Base-by-base conservation (phyloP, 2,888 invertebrate species). In the Endomychus coccineus region DNA sequence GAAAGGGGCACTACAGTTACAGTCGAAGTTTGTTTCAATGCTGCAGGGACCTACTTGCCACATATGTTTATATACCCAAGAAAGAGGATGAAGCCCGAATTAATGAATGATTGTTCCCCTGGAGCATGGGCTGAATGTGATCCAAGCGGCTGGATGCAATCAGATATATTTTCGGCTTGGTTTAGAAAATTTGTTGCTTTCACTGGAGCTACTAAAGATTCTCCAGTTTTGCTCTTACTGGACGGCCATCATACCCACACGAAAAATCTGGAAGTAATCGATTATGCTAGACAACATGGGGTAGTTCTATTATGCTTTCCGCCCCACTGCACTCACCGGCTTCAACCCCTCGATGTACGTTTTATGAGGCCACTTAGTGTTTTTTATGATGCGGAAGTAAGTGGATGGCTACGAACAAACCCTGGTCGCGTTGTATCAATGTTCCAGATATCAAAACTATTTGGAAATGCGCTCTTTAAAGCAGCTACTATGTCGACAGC, bases 101-200 rank as follows among this genome's bases (percentile, higher is more conserved):
- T 59, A 13, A 36, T 54, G 39, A 17, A 45, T 23, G 46, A 49
- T 35, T 36, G 49, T 33, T 45, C 51, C 16, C 44, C 55, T 34
- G 56, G 51, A 13, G 39, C 49, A 29, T 51, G 46, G 49, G 54
- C 43, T 7, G 47, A 21, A 54, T 49, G 47, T 42, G 46, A 49
- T 31, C 49, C 46, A n/a, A n/a, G n/a, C 29, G 56, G 57, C 9
- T 58, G 55, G 56, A 57, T 61, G 29, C 54, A 51, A 15, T 29
- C 50, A n/a, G 53, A 59, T 7, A 39, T 56, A 28, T 62, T 61
- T 34, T 33, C 48, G 2, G 42, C 32, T 12, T 61, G 58, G 58
- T 56, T 63, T 23, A 33, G 25, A 15, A 32, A 25, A 24, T 37
- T 37, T 32, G 11, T 36, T 11, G 16, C 10, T 42, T 33, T 33